Base-by-base conservation (phyloP, 2,888 invertebrate genomes). In the Phasia obesa region DNA sequence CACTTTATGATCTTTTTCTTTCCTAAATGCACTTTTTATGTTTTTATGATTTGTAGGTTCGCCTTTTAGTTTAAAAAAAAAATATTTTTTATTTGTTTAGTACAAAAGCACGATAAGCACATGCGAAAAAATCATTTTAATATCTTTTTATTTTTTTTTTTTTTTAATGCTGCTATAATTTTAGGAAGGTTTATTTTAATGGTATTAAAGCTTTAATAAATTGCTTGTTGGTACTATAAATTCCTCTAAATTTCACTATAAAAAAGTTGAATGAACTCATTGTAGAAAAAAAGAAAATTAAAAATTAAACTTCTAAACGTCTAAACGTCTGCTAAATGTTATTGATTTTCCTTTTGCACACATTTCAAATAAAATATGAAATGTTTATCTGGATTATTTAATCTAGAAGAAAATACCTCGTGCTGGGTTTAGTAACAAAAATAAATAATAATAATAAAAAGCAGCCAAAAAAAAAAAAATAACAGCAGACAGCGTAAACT, bases 1-100 rank as follows among this genome's bases (percentile, higher is more conserved):
- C 76, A 69, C 27, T 77, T 77, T 53, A 53, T 60, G 69, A 60
- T 69, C 27, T 55, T 15, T n/a, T 23, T 62, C 9, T 62, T 38
- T n/a, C 51, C 44, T 77, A 77, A 76, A 77, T 69, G 69, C 60
- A 69, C 53, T 76, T 69, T 76, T 60, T 69, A 69, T 69, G 60
- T 77, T 77, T 69, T 69, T 35, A 35, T 21, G 31, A 53, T 53
- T 44, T 44, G 23, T 51, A 75, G 21, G 23, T 70, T 38, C 11
- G 19, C 5, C 4, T 51, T 19, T 42, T 15, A 3, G 0, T n/a
- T 42, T n/a, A n/a, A 42, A 2, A 4, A 42, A 21, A 57, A 51
- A 5, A 1, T 7, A 3, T 2, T 13, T 11, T 9, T 42, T 4
- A 42, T 11, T 11, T 0, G 7, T 9, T 19, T 3, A 25, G 6